Conservation (phyloP, 2,113 vertebrate genomes). For the Globicephala melas region DNA sequence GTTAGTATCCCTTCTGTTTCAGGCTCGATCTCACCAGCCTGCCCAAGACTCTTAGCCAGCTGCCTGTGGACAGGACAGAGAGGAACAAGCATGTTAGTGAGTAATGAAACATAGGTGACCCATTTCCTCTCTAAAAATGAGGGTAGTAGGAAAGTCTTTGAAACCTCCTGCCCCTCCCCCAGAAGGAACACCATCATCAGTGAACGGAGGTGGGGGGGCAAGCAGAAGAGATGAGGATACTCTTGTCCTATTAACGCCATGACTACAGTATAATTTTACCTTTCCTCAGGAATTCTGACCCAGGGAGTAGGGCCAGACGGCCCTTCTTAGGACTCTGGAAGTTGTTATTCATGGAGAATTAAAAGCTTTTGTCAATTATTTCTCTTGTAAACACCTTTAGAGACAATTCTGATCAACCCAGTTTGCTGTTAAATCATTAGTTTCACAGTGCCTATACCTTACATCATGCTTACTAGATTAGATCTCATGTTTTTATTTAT, state of each 20-base stretch:
- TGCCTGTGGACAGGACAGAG: slow-evolving; percentile 80
- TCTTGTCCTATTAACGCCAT: neutral
- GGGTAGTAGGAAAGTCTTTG: neutral
- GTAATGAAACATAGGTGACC: neutral
- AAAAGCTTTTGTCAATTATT: neutral
- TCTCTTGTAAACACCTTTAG: neutral
- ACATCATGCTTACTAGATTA: neutral
- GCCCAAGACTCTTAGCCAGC: slow-evolving; percentile 92
- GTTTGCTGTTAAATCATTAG: neutral
- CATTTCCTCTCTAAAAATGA: neutral
- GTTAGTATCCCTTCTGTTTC: slow-evolving; percentile 96
- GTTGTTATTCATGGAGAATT: neutral
- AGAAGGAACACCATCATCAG: neutral
- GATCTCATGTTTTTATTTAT: neutral
- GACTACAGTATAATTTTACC: neutral
- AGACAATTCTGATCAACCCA: neutral
- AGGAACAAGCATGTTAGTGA: neutral
- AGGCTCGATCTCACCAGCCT: slow-evolving; percentile 96
- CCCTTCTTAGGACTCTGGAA: neutral
- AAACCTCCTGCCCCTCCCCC: neutral
- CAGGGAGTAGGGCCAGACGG: neutral
- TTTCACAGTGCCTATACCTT: neutral
- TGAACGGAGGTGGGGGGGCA: no score
- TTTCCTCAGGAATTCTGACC: neutral
- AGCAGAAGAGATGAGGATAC: neutral